These are phyloP conservation scores for Setophaga coronata DNA, from an alignment of 2,113 vertebrate species.

Conservation along the genomic window DNA sequence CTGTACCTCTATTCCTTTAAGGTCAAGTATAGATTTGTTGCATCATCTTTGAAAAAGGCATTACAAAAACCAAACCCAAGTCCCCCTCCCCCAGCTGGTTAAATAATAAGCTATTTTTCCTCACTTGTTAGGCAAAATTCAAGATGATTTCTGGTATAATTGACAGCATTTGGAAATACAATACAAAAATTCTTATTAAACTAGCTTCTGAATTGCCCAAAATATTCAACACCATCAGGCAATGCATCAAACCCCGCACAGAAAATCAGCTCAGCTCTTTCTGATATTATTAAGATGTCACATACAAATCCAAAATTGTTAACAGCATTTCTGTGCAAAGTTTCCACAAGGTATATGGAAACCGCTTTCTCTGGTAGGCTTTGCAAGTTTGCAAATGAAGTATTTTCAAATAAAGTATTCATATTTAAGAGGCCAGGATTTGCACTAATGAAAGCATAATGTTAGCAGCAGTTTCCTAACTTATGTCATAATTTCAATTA, in stretches of 20 bases:
- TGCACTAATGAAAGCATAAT: background rate
- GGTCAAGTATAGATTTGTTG: background rate
- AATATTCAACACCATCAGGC: background rate
- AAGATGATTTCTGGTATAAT: background rate
- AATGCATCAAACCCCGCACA: background rate
- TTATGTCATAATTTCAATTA: background rate
- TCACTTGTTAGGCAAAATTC: background rate
- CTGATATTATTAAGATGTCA: background rate
- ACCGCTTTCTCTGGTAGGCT: background rate
- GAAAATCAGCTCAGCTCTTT: background rate
- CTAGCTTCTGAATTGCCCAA: background rate
- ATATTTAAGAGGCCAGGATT: background rate
- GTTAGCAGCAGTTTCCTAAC: background rate
- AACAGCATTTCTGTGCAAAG: background rate
- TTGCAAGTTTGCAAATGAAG: background rate
- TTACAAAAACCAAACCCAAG: background rate
- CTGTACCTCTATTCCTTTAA: background rate
- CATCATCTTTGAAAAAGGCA: background rate
- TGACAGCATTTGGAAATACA: background rate
- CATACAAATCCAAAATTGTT: background rate
- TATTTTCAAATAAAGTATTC: background rate
- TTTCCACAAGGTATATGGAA: background rate
- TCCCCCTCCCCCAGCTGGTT: background rate
- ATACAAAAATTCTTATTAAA: background rate
- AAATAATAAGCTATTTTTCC: background rate